Evolutionary conservation across 2,797 vertebrate genomes (phyloP).

Genomic region (Liparis tanakae): DNA sequence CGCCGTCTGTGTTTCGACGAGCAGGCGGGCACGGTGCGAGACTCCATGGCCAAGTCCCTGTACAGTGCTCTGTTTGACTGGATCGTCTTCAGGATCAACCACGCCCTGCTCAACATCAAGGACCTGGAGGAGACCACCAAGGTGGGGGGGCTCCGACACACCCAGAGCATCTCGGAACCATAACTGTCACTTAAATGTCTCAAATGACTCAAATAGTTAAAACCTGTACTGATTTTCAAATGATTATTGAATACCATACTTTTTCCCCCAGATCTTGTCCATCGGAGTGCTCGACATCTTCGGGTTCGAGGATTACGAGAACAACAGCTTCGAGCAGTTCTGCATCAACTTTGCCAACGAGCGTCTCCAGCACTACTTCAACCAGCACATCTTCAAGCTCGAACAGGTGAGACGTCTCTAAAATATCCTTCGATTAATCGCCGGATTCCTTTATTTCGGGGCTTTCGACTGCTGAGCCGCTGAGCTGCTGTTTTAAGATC

Average conservation of each 20-base stretch:
- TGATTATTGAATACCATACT: background rate
- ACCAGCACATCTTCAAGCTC: constrained; percentile 98
- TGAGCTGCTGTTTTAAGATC: constrained; percentile 8
- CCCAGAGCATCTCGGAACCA: background rate
- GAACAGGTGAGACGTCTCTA: constrained; percentile 87
- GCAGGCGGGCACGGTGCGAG: constrained; percentile 94
- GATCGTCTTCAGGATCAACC: constrained; percentile 99
- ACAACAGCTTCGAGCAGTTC: constrained; percentile 98
- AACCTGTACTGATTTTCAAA: background rate
- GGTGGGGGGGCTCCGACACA: constrained; percentile 73
- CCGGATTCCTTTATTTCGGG: background rate
- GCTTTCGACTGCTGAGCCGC: constrained; percentile 13
- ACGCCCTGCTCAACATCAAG: constrained; percentile 94
- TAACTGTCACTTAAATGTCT: background rate
- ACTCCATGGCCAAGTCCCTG: constrained; percentile 98
- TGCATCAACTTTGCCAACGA: constrained; percentile 99
- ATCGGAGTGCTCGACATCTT: constrained; percentile 99
- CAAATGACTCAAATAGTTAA: background rate
- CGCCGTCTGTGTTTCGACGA: constrained; percentile 18
- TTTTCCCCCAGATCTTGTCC: constrained; percentile 88
- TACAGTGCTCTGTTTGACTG: constrained; percentile 99
- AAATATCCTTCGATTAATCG: no score
- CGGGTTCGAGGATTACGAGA: constrained; percentile 99
- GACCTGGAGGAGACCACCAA: constrained; percentile 93
- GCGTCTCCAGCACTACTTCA: constrained; percentile 98